Evolutionary conservation across 2,797 vertebrate genomes (phyloP), one percentile per base, ranked within the genome.

Genomic region (Loris lydekkerianus): DNA sequence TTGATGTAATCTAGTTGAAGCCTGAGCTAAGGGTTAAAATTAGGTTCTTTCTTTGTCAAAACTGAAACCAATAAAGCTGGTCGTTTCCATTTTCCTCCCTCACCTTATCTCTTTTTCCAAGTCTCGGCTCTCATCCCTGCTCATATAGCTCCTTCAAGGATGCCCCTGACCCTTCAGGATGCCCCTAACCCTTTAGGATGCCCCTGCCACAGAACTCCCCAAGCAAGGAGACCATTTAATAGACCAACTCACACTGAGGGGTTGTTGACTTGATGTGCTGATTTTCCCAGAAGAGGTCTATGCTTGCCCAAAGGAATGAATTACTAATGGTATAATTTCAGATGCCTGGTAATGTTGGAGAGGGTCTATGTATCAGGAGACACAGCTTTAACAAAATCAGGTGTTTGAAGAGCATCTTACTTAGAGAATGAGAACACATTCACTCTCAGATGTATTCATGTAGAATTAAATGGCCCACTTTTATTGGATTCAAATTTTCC

Each of bases 401-500:
- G 40, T 81, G 60, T 84, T 94, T 89, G 86, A 93, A 86, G 67
- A 94, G 61, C 43, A 29, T 90, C 73, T 77, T 73, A 17, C 61
- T 87, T 63, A 78, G 27, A 92, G 77, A 93, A 84, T 60, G 61
- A 63, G 46, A 94, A 49, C 49, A 89, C 73, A 43, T 6, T 78
- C 31, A 15, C 73, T 87, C 67, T 96, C n/a, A 11, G 89, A 92
- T 87, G 20, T 75, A 80, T 69, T 97, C 91, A 83, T 23, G 31
- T 5, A 58, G 83, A 92, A 93, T 87, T 69, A 86, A 95, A 58
- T 82, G 82, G 67, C 31, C 58, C 17, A 0, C 46, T 84, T 95
- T 73, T 49, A 72, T 91, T 72, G 21, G 9, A 76, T 86, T 92
- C 93, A 82, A 0, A 92, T 85, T 92, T 96, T 93, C 83, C 94